Conservation (phyloP, 2,888 invertebrate genomes). For the Gryllus longicercus region DNA sequence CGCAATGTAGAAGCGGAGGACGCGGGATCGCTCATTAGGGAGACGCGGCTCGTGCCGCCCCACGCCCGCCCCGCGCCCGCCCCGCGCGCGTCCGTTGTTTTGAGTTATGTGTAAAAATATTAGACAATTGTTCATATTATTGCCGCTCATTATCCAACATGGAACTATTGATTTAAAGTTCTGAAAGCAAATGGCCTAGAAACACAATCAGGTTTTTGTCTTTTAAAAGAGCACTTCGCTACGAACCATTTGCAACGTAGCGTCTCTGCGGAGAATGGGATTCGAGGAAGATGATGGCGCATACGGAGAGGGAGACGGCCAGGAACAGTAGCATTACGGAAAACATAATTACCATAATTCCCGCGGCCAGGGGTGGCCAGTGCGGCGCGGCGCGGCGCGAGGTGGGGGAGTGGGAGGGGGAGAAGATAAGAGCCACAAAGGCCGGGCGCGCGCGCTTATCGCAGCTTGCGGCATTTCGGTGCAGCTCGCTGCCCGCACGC, state of each 20-base stretch:
- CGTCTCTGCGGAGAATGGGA: neutral
- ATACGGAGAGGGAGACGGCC: neutral
- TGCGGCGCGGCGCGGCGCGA: neutral
- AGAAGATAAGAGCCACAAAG: too few relatives aligned
- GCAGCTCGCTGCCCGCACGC: too few relatives aligned
- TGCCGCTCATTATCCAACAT: constrained; percentile 7
- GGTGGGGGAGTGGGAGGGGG: neutral
- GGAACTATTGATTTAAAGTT: constrained; percentile 17
- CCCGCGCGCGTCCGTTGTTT: neutral
- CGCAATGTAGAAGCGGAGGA: too few relatives aligned
- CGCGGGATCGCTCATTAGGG: too few relatives aligned
- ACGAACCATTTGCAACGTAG: constrained; percentile 6
- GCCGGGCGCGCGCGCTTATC: neutral
- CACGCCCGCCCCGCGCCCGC: neutral
- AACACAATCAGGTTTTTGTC: neutral
- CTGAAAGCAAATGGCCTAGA: constrained; percentile 17
- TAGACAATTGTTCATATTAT: constrained; percentile 1
- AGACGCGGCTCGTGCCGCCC: neutral
- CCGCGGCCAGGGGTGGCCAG: neutral
- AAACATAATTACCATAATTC: constrained; percentile 10
- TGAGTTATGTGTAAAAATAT: constrained; percentile 11
- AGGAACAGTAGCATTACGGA: constrained; percentile 17
- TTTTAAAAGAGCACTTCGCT: constrained; percentile 5
- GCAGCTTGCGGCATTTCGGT: neutral
- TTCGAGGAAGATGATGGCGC: constrained; percentile 3